Evolutionary conservation across 1,140 invertebrate genomes (phyloP).

Genomic region (Halictus rubicundus): DNA sequence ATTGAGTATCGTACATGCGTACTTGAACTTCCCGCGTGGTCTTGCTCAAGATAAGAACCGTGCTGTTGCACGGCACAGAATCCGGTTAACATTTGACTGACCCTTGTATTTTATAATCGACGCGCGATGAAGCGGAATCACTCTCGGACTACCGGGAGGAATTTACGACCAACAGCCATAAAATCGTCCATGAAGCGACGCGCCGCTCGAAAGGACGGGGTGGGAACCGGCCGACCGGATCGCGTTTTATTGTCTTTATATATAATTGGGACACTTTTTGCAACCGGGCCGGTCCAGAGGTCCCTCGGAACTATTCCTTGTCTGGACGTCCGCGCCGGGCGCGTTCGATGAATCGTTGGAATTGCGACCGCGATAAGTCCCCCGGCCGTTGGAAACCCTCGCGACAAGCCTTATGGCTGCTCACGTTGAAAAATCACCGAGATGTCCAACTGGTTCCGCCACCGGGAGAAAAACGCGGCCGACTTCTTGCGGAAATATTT

Average conservation of each 20-base stretch:
- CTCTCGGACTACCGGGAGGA: slow-evolving; percentile 67
- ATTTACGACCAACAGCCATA: slow-evolving; percentile 77
- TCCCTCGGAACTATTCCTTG: slow-evolving; percentile 57
- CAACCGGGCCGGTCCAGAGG: slow-evolving; percentile 39
- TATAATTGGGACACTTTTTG: slow-evolving; percentile 77
- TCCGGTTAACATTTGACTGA: slow-evolving; percentile 10
- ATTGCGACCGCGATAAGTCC: slow-evolving; percentile 42
- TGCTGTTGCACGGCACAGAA: too few relatives aligned
- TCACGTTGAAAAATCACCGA: slow-evolving; percentile 14
- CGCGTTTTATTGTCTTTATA: slow-evolving; percentile 76
- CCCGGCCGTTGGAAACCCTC: slow-evolving; percentile 6
- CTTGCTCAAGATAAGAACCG: too few relatives aligned
- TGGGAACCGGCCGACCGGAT: slow-evolving; percentile 61
- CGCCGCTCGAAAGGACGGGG: slow-evolving; percentile 28
- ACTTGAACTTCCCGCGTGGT: too few relatives aligned
- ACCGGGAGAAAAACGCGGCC: neutral
- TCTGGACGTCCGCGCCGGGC: slow-evolving; percentile 34
- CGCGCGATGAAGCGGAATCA: slow-evolving; percentile 71
- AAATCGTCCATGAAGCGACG: slow-evolving; percentile 67
- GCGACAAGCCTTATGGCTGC: neutral
- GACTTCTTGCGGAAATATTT: neutral
- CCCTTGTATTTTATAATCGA: slow-evolving; percentile 72
- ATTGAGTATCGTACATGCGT: too few relatives aligned
- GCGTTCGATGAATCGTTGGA: slow-evolving; percentile 44
- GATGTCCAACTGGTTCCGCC: neutral